phyloP scores from a whole-genome alignment of 1,140 invertebrate genomes.

The Stenopsyche tienmushanensis region DNA sequence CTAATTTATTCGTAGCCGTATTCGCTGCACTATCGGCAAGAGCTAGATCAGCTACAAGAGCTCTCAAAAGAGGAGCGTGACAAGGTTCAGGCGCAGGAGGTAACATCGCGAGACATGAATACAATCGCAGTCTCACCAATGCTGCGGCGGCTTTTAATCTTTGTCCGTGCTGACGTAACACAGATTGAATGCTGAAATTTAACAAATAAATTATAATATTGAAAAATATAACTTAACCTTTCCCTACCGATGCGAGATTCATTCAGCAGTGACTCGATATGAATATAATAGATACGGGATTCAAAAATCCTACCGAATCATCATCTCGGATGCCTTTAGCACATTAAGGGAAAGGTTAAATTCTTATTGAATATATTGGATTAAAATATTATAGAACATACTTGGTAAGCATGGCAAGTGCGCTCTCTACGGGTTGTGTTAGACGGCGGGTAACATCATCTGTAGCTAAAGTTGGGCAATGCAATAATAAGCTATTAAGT shows the following conservation, averaged over 20 bases:
- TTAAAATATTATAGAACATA: conserved; percentile 54
- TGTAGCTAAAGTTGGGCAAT: conserved; percentile 87
- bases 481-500: conserved; percentile 89
- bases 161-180: conserved; percentile 91
- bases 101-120: conserved; percentile 82
- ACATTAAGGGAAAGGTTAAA: too few relatives aligned
- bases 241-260: too few relatives aligned
- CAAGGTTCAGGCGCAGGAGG: conserved; percentile 79
- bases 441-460: conserved; percentile 90
- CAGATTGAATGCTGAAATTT: conserved; percentile 70
- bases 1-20: conserved; percentile 70
- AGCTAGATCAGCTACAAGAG: conserved; percentile 97
- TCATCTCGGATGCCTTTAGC: too few relatives aligned
- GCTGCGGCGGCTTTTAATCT: conserved; percentile 92
- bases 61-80: conserved; percentile 82
- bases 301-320: too few relatives aligned
- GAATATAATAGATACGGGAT: too few relatives aligned
- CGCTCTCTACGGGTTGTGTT: conserved; percentile 87
- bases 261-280: too few relatives aligned
- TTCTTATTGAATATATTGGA: too few relatives aligned
- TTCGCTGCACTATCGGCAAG: conserved; percentile 93
- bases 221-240: too few relatives aligned
- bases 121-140: conserved; percentile 85
- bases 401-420: conserved; percentile 92
- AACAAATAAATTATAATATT: conserved; percentile 38